Evolutionary conservation across 2,888 invertebrate species (phyloP), one percentile per base, ranked within the genome.

Genomic region (Eupeodes latifasciatus): DNA sequence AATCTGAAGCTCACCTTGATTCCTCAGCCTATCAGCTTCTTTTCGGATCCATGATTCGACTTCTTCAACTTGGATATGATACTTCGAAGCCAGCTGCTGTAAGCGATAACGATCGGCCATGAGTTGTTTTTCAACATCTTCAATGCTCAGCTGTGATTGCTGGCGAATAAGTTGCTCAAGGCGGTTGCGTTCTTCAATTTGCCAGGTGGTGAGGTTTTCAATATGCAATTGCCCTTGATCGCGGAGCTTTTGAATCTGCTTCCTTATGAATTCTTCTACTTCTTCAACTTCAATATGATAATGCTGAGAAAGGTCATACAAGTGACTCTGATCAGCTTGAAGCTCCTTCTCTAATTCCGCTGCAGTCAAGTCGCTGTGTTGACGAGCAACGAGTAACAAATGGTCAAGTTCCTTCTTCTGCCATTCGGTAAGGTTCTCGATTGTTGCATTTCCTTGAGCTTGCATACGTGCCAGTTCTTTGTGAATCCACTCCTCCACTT

Each of bases 401-500:
- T 92, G 91, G 47, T 92, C 91, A 10, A 91, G 91, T 69, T 93
- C 93, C 4, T 91, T 89, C 72, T 91, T 90, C 64, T 93, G 93
- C 93, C 93, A 93, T 19, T 90, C 91, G 0, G 92, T 91, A n/a
- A 93, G 81, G 75, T 92, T 90, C 62, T 92, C 91, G 9, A 92
- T 92, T 80, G 92, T 91, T 3, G 92, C 84, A 69, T 92, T 91
- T 0, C 93, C 93, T 78, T 93, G 91, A 53, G 91, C 90, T 77
- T 91, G 90, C 78, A 93, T 85, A 0, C 93, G 91, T 6, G 91
- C 91, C 4, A 93, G 90, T 75, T 93, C 93, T 14, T 91, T 89
- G 59, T 92, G 91, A 5, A 93, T 91, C 93, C 93, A 93, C 47
- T 92, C 91, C n/a, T 93, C 93, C 53, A 93, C 92, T 79, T 93